Evolutionary conservation across 2,888 invertebrate species (phyloP).

Genomic region (Epirrhoe tristata): DNA sequence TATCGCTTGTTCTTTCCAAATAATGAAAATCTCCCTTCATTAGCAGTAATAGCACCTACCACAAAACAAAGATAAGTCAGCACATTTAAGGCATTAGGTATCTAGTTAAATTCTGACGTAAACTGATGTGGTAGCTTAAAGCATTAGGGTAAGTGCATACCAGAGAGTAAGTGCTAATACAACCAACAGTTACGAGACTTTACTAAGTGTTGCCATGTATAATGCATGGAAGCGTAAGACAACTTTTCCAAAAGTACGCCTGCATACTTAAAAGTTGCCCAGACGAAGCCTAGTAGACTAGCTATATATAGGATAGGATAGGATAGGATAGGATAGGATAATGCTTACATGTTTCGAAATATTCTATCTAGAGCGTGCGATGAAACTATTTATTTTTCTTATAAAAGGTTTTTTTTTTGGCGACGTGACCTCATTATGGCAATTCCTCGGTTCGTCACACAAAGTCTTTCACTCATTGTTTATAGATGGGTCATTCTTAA

Average conservation of each 20-base stretch:
- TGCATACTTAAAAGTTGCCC: background rate
- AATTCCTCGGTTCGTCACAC: no score
- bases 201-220: slow-evolving; percentile 23
- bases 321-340: no score
- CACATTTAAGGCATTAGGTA: no score
- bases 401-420: no score
- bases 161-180: slow-evolving; percentile 13
- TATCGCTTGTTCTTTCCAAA: no score
- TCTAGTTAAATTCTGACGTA: background rate
- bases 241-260: slow-evolving; percentile 10
- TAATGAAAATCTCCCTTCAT: no score
- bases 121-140: slow-evolving; percentile 17
- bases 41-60: no score
- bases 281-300: background rate
- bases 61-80: background rate
- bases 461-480: no score
- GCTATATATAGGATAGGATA: slow-evolving; percentile 5
- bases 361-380: no score
- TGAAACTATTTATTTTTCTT: no score
- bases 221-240: slow-evolving; percentile 17
- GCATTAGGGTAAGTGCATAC: slow-evolving; percentile 20
- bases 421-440: no score
- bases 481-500: no score
- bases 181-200: slow-evolving; percentile 14
- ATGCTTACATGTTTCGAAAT: background rate